A percentile compares a stretch with the other conserved stretches of the same genome.
These are phyloP conservation scores for Hippoglossus stenolepis DNA, from an alignment of 2,113 vertebrate genomes.

Conservation along the genomic window DNA sequence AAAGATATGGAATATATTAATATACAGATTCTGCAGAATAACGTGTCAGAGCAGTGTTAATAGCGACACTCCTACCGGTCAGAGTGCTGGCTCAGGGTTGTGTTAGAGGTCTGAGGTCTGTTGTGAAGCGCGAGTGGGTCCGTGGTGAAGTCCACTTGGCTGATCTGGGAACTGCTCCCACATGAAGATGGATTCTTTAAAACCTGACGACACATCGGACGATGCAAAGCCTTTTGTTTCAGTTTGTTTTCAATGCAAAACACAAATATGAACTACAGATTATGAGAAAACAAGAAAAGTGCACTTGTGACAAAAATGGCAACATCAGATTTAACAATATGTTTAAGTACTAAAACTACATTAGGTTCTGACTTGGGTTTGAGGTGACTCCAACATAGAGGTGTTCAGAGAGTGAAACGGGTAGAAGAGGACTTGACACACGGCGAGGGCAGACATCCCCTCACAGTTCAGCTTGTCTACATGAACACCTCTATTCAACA, in stretches of 20 bases:
- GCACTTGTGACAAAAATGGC: too few relatives aligned
- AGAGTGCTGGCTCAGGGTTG: slow-evolving; percentile 4
- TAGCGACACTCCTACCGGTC: slow-evolving; percentile 29
- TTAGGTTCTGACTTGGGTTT: slow-evolving; percentile 38
- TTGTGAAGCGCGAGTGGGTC: background rate
- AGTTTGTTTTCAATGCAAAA: background rate
- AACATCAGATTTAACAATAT: too few relatives aligned
- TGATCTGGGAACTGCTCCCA: slow-evolving; percentile 23
- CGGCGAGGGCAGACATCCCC: slow-evolving; percentile 85
- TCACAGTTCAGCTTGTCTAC: slow-evolving; percentile 87
- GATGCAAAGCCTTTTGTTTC: background rate
- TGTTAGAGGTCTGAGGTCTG: slow-evolving; percentile 10
- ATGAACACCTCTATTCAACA: slow-evolving; percentile 87
- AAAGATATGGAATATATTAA: too few relatives aligned
- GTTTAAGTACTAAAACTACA: background rate
- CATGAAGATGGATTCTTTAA: slow-evolving; percentile 3
- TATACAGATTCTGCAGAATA: too few relatives aligned
- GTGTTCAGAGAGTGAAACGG: slow-evolving; percentile 76
- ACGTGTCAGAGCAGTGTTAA: background rate
- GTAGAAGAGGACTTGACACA: slow-evolving; percentile 87
- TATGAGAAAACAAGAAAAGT: too few relatives aligned
- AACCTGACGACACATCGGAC: slow-evolving; percentile 29
- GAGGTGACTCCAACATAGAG: slow-evolving; percentile 63
- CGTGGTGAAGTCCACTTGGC: slow-evolving; percentile 7
- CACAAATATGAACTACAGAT: too few relatives aligned